Evolutionary conservation across 1,140 invertebrate species (phyloP).

Genomic region (Augochlora pura): DNA sequence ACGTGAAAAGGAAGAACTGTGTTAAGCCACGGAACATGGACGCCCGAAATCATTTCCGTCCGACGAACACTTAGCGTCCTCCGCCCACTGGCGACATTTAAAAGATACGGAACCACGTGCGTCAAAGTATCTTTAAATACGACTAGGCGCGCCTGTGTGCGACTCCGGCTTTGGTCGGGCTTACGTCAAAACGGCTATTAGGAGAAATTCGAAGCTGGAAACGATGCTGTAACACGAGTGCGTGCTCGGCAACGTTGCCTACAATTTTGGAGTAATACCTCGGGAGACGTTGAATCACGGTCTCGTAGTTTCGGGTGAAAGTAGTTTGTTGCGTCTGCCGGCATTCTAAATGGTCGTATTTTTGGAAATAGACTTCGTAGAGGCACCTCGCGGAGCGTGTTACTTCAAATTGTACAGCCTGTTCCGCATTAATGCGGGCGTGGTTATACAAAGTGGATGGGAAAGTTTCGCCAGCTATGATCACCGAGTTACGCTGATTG

Average conservation of each 20-base stretch:
- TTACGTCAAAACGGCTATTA: conserved; percentile 18
- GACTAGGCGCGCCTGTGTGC: background rate
- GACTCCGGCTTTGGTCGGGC: background rate
- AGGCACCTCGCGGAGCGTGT: background rate
- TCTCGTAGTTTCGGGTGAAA: background rate
- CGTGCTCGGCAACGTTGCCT: background rate
- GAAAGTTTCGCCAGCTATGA: background rate
- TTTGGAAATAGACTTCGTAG: background rate
- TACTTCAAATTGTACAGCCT: background rate
- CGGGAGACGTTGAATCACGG: background rate
- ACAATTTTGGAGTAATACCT: background rate
- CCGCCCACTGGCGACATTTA: conserved; percentile 36
- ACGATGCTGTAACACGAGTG: background rate
- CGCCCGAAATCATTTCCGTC: conserved; percentile 11
- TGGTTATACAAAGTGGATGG: background rate
- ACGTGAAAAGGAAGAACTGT: background rate
- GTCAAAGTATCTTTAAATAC: conserved; percentile 47
- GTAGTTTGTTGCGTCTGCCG: background rate
- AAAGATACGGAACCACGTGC: conserved; percentile 31
- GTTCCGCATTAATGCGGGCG: background rate
- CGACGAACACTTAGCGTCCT: background rate
- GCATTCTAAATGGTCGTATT: background rate
- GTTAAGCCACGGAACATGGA: background rate
- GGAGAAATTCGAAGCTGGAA: background rate
- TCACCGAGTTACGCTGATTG: no score